Conservation (phyloP, 2,113 vertebrate species). For the Chlorodrepanis virens region DNA sequence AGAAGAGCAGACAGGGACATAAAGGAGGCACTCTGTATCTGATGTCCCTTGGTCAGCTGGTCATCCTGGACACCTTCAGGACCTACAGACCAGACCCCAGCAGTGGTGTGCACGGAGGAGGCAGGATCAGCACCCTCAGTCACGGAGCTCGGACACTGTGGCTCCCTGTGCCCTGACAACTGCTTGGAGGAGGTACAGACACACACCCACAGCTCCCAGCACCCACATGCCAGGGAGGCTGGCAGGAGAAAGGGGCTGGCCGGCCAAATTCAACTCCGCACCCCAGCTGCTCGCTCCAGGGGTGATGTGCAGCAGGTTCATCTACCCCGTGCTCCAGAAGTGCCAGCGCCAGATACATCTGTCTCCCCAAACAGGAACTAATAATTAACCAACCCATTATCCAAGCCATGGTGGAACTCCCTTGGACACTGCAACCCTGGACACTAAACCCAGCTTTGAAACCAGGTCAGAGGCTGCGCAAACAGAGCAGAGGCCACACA, state of each 20-base stretch:
- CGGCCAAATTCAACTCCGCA: fast-evolving
- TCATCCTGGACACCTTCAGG: not conserved
- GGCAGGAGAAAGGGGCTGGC: not conserved
- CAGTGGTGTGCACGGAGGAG: fast-evolving
- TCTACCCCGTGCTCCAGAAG: not conserved
- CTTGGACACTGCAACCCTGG: not conserved
- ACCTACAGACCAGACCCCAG: not conserved
- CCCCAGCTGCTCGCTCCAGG: not conserved
- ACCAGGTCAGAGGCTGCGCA: not conserved
- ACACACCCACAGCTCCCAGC: not conserved
- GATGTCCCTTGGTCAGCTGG: not conserved
- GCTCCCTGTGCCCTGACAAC: too few species aligned
- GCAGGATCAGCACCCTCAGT: not conserved
- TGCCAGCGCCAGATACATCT: not conserved
- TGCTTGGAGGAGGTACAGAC: not conserved
- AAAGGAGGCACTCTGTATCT: not conserved
- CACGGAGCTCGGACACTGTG: fast-evolving
- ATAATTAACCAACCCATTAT: conserved; percentile 30
- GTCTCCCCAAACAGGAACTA: not conserved
- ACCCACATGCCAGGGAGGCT: too few species aligned
- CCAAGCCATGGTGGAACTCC: not conserved
- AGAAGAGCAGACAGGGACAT: not conserved
- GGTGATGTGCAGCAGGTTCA: not conserved
- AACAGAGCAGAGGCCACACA: not conserved
- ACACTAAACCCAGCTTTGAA: not conserved